Evolutionary conservation across 1,140 invertebrate genomes (phyloP), one percentile per base, ranked within the genome.

Genomic region (Delia radicum): DNA sequence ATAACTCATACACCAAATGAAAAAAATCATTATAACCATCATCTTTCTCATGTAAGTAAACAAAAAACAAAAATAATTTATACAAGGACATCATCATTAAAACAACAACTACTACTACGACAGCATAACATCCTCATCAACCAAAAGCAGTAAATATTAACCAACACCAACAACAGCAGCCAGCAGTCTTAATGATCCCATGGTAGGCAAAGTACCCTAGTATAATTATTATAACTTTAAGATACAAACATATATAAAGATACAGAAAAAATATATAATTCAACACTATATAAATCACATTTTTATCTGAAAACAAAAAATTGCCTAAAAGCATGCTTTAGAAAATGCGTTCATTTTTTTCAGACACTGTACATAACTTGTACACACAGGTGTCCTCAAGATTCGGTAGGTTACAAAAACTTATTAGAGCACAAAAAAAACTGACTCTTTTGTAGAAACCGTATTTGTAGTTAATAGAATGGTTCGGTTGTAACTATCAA

Each of bases 11-110:
- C n/a, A n/a, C n/a, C n/a, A 42, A 15, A 42, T 42, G 37, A 13
- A 42, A 42, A 42, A 42, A 10, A 15, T 10, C 37, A 42, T 3
- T 13, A 8, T 42, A 10, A 42, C 33, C 1, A 33, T n/a, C 37
- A 42, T 42, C 10, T n/a, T n/a, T n/a, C n/a, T n/a, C 37, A 42
- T 13, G n/a, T 15, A 42, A 42, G n/a, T 13, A 42, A 10, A 55
- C 18, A 55, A 55, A 37, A 18, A 55, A 24, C n/a, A 55, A 2
- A 4, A 55, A 55, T 55, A 21, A 55, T 21, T 8, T 18, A 55
- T 55, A 21, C 48, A 55, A 55, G 48, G 48, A 55, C 48, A 55
- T 55, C 48, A 55, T 55, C 48, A 55, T 55, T 55, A 55, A 55
- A 21, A 42, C 4, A 42, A 13, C 6, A n/a, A n/a, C n/a, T n/a